Base-by-base conservation (phyloP, 2,888 invertebrate species). In the Tanytarsus gracilentus region DNA sequence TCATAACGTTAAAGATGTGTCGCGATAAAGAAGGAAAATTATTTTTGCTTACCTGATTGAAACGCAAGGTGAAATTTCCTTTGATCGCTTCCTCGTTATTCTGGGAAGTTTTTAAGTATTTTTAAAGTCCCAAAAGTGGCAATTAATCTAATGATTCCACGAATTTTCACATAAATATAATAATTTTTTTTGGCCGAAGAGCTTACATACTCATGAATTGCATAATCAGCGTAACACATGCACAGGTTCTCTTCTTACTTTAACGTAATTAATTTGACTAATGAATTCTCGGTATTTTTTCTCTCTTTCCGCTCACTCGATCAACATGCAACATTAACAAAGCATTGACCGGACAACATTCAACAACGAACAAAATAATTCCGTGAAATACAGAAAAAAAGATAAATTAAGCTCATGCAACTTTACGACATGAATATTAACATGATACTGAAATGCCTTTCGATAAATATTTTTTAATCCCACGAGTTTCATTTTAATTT, bases 371-470 rank as follows among this genome's bases (percentile, higher is more conserved):
- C 18, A 40, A 58, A 44, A 48, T 14, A 39, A 40, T 58, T 58
- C 58, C 58, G 48, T 48, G 58, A 58, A 58, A 58, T 48, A 58
- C 48, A 18, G n/a, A n/a, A 48, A 48, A 29, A 48, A 30, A 48
- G 58, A 58, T 58, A 58, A 58, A 58, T 58, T 58, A 48, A 30
- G 48, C 58, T 58, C 58, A 58, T 58, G 58, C 58, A 58, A 58
- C 58, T 58, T 26, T 48, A 58, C 58, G 58, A 58, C 58, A 58
- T 58, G 58, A 58, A 58, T 58, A 58, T 58, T 58, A 58, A 48
- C 58, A 48, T 48, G 16, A 44, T 40, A 58, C 58, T 58, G 58
- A 58, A 27, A 56, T 40, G 58, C 58, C 48, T 48, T 58, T n/a
- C n/a, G n/a, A 56, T 56, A 58, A 58, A 58, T 58, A 44, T 58